A percentile compares a stretch with the other conserved stretches of the same genome.
phyloP scores from a whole-genome alignment of 1,140 invertebrate species.

The Pararge aegeria region DNA sequence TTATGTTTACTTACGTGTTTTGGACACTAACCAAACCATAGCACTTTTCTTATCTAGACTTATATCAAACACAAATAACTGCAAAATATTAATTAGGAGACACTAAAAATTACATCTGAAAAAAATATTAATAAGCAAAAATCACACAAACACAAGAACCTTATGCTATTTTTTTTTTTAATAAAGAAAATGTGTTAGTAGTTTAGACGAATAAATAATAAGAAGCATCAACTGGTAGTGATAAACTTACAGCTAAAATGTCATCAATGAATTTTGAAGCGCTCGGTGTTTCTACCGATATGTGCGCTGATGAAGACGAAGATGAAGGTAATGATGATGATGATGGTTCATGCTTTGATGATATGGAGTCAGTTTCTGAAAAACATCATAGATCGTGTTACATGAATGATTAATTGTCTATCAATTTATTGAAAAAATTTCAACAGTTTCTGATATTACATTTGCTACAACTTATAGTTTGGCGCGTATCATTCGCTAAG shows the following conservation, averaged over 20 bases:
- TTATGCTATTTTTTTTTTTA: too few relatives aligned
- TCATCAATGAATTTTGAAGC: slow-evolving; percentile 64
- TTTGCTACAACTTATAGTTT: too few relatives aligned
- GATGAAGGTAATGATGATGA: slow-evolving; percentile 46
- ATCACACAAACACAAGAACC: neutral
- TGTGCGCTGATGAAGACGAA: slow-evolving; percentile 48
- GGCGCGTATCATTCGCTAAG: too few relatives aligned
- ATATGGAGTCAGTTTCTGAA: slow-evolving; percentile 52
- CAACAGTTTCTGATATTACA: too few relatives aligned
- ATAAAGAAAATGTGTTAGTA: too few relatives aligned
- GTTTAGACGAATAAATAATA: neutral
- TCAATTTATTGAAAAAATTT: too few relatives aligned
- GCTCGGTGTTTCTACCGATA: slow-evolving; percentile 60
- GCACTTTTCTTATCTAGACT: too few relatives aligned
- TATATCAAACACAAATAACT: too few relatives aligned
- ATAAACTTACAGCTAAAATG: slow-evolving; percentile 68
- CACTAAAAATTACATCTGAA: too few relatives aligned
- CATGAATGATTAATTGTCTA: neutral
- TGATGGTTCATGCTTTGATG: slow-evolving; percentile 54
- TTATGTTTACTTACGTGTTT: too few relatives aligned
- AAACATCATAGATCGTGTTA: slow-evolving; percentile 10
- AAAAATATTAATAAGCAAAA: neutral
- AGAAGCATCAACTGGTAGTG: neutral
- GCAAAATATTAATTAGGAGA: too few relatives aligned
- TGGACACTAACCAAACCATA: too few relatives aligned